phyloP scores from a whole-genome alignment of 1,140 invertebrate genomes.

The Eriocheir sinensis region DNA sequence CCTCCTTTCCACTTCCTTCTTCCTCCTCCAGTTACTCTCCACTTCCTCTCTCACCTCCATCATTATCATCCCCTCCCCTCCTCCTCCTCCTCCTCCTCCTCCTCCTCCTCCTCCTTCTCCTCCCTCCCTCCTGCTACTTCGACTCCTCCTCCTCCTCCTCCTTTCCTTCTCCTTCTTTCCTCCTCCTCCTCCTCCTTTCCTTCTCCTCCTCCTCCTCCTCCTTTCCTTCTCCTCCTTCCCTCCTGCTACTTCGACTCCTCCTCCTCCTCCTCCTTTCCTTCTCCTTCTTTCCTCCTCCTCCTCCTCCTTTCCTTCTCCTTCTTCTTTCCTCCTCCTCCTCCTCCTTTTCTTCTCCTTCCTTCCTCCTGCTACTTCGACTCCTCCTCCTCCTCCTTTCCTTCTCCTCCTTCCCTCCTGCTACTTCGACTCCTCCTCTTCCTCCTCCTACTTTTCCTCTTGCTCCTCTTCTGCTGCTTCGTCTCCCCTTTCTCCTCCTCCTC shows the following conservation, averaged over 20 bases:
- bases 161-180: neutral
- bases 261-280: too few species aligned
- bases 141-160: neutral
- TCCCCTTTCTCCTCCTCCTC: neutral
- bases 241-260: too few species aligned
- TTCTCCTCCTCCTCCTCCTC: neutral
- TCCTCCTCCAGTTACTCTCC: neutral
- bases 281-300: neutral
- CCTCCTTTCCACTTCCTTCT: neutral
- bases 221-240: neutral
- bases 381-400: neutral
- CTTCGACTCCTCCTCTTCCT: neutral
- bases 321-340: neutral
- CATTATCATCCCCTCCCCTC: neutral
- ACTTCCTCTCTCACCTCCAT: neutral
- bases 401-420: neutral
- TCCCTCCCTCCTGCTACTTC: neutral
- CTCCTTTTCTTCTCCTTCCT: neutral
- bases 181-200: constrained; percentile 1
- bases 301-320: neutral
- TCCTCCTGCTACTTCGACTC: too few species aligned
- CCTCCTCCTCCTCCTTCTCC: neutral
- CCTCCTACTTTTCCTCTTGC: neutral
- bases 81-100: too few species aligned
- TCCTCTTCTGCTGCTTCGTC: neutral